Percentiles rank a stretch among this genome's conserved stretches.
These are phyloP conservation scores for Salminus brasiliensis DNA, from an alignment of 2,113 vertebrate species.

Conservation along the genomic window DNA sequence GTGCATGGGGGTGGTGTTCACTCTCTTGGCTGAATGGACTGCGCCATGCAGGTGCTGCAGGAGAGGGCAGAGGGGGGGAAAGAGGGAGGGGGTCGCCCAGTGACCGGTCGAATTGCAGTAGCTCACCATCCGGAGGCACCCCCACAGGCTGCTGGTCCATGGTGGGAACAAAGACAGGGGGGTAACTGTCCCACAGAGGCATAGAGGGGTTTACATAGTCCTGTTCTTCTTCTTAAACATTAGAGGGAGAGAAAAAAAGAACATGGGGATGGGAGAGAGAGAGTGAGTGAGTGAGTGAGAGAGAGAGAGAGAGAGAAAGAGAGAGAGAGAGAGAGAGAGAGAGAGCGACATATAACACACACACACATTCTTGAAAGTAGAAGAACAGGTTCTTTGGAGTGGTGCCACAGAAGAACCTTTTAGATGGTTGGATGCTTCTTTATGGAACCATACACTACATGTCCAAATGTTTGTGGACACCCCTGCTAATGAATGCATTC, in stretches of 20 bases:
- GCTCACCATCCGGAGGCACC: constrained; percentile 83
- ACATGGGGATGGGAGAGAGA: constrained; percentile 38
- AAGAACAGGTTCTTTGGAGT: background rate
- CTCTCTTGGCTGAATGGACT: constrained; percentile 21
- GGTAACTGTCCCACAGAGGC: constrained; percentile 77
- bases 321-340: constrained; percentile 45
- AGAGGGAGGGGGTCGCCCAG: constrained; percentile 49
- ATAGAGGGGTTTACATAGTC: constrained; percentile 71
- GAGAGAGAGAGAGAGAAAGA: constrained; percentile 42
- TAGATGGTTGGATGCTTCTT: too few relatives aligned
- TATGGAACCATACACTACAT: too few relatives aligned
- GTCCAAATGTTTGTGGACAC: too few relatives aligned
- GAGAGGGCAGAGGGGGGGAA: constrained; percentile 51
- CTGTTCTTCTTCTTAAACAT: constrained; percentile 76
- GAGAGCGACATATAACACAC: constrained; percentile 50
- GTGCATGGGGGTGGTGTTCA: background rate
- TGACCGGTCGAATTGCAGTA: constrained; percentile 54
- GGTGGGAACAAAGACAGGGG: constrained; percentile 75
- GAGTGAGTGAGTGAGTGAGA: constrained; percentile 49
- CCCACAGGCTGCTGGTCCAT: constrained; percentile 76
- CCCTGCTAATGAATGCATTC: too few relatives aligned
- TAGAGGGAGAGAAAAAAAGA: constrained; percentile 48
- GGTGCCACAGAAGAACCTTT: background rate
- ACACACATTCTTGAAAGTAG: background rate
- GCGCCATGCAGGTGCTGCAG: constrained; percentile 63